Base-by-base conservation (phyloP, 2,888 invertebrate species). In the Platycheirus rosarum region DNA sequence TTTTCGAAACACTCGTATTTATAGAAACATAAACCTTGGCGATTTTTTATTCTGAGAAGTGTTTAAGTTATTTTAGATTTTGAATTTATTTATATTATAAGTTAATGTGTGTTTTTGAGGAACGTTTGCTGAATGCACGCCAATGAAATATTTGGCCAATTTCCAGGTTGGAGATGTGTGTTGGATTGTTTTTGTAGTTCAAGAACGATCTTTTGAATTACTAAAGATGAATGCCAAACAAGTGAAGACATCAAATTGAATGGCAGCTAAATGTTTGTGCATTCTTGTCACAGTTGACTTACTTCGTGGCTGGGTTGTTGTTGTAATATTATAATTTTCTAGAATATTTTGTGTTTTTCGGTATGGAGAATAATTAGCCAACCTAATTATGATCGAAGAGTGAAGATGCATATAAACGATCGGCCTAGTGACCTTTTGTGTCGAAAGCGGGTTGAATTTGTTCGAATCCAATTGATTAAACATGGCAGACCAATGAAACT, bases 181-280 rank as follows among this genome's bases (percentile, higher is more conserved):
- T 51, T 71, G 35, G 40, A 57, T 46, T 69, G 16, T 57, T 46
- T 69, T 70, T 75, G 46, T 75, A 70, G 66, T 66, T 75, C 75
- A 80, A 71, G 66, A 75, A 62, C 66, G 60, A 80, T 75, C 65
- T 53, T 80, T 75, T 62, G 46, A 71, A 62, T 75, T 76, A 71
- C 70, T 71, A 65, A 75, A 76, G 65, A 70, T 75, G 53, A 62
- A 75, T 48, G 65, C 57, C 57, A 60, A 80, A 65, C 51, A 70
- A 51, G 37, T 60, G 44, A 80, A 75, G 49, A 74, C 57, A 60
- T 69, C 69, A 69, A 70, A 53, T 62, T 73, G 73, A 78, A 68
- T 62, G 68, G 73, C 62, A 62, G 55, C 35, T 37, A 35, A 62
- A 35, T 71, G 69, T 62, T 76, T 75, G 53, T 65, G 75, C 65